Evolutionary conservation across 2,113 vertebrate genomes (phyloP), one percentile per base, ranked within the genome.

Genomic region (Forbesichthys agassizii): DNA sequence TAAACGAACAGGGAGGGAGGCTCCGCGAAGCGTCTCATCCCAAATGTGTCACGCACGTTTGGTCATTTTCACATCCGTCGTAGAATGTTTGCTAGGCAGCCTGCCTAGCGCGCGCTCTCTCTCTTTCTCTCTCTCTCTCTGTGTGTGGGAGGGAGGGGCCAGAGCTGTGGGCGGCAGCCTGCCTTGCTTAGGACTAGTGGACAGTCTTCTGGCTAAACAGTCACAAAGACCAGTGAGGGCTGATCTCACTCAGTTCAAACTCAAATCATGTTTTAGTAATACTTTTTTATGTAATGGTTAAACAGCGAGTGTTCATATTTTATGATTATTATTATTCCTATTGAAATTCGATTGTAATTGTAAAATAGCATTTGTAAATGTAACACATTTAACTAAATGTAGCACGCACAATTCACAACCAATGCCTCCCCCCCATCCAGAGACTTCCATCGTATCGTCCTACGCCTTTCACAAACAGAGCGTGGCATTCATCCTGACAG

Each of bases 151-250:
- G 62, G 52, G 14, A 42, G 11, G 20, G 48, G 20, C 13, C 49
- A 12, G 54, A 46, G 58, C 63, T 72, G 73, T 74, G 79, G 82
- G 80, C 46, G 82, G 78, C 36, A 73, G 57, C 77, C 70, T 58
- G 61, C 51, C 55, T 69, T n/a, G 69, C 48, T 74, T 66, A 85
- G 86, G 83, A 79, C 80, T 78, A 74, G 78, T 65, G 56, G 60
- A 63, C 6, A 20, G 48, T 36, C 79, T 64, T n/a, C 54, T 82
- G 78, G 74, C 63, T 65, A 54, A n/a, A 53, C 11, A n/a, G 74
- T 60, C 16, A n/a, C 61, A 12, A 9, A 57, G 27, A 0, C 36
- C 36, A 42, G 36, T 42, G 36, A 42, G 3, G 36, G 36, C 5
- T 1, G 36, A 42, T 42, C 36, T 42, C 36, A 42, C 1, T 8